Base-by-base conservation (phyloP, 2,888 invertebrate genomes). In the Willowsia nigromaculata region DNA sequence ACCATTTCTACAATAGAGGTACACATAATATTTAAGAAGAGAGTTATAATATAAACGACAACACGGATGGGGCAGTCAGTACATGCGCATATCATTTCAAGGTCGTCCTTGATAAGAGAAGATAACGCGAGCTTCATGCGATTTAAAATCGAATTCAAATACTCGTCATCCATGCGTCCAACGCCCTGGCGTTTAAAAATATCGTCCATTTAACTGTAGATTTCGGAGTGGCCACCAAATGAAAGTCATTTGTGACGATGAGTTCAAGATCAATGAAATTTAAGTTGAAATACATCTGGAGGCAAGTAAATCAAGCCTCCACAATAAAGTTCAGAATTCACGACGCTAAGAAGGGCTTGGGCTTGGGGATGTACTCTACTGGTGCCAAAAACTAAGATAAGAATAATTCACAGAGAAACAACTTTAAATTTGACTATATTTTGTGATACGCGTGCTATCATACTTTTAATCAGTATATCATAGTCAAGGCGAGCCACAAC, bases 321-420 rank as follows among this genome's bases (percentile, higher is more conserved):
- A 78, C 76, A 78, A 30, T 78, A 30, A 78, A 53, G n/a, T 47
- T 40, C 11, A 22, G 25, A 68, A 50, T 50, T 68, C 43, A 71
- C 71, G 43, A 71, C n/a, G 71, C 71, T 15, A 43, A 71, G 65
- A 30, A 22, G 33, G n/a, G n/a, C n/a, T n/a, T n/a, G 15, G 65
- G 68, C 80, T 7, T 11, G 68, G 68, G 86, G 86, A 68, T 43
- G 62, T 86, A 65, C 80, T 50, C 65, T 62, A 22, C 30, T n/a
- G 25, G 85, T 85, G 86, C 86, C 86, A 86, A 86, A 80, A 86
- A 7, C n/a, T 27, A 40, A 59, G 43, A 62, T 80, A 80, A 86
- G 76, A 80, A 59, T 65, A 86, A 27, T 80, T 50, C 86, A 84
- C 25, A n/a, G 37, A 53, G 5, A 37, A n/a, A 33, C 22, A 40